A percentile compares a stretch with the other conserved stretches of the same genome.
Evolutionary conservation across 1,140 invertebrate species (phyloP).

Genomic region (Micrasema longulum): DNA sequence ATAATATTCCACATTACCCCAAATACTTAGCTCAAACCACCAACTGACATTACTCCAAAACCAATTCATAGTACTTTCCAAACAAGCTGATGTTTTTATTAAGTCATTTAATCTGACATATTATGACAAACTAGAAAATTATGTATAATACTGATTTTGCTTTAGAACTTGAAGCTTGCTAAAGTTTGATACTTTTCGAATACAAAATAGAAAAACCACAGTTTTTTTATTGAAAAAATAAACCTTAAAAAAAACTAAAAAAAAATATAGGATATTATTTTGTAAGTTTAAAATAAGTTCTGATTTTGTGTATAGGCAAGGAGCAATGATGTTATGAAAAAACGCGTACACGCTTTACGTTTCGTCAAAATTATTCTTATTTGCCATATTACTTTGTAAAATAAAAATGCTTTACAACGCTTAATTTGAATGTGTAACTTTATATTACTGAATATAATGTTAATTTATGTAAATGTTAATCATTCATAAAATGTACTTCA

Average conservation of each 20-base stretch:
- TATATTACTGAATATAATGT: conserved; percentile 14
- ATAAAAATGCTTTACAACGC: conserved; percentile 30
- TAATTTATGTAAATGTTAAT: conserved; percentile 31
- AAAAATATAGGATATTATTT: conserved; percentile 11
- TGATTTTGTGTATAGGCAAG: conserved; percentile 31
- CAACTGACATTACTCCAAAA: too few relatives aligned
- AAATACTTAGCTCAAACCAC: too few relatives aligned
- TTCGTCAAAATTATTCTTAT: conserved; percentile 21
- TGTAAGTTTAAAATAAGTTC: conserved; percentile 32
- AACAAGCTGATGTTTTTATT: too few relatives aligned
- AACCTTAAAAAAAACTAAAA: conserved; percentile 17
- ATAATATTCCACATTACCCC: too few relatives aligned
- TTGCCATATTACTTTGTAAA: conserved; percentile 37
- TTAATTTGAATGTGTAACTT: conserved; percentile 19
- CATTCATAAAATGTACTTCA: conserved; percentile 43
- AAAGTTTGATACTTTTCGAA: conserved; percentile 16
- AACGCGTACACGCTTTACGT: conserved; percentile 22
- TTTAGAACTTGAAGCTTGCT: too few relatives aligned
- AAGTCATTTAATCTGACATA: too few relatives aligned
- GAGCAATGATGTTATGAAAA: conserved; percentile 32
- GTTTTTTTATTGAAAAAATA: conserved; percentile 20
- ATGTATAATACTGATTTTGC: too few relatives aligned
- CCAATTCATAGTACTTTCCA: too few relatives aligned
- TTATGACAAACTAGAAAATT: too few relatives aligned
- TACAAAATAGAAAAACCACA: conserved; percentile 20